Evolutionary conservation across 2,797 vertebrate species (phyloP).

Genomic region (Halcyon leucocephala): DNA sequence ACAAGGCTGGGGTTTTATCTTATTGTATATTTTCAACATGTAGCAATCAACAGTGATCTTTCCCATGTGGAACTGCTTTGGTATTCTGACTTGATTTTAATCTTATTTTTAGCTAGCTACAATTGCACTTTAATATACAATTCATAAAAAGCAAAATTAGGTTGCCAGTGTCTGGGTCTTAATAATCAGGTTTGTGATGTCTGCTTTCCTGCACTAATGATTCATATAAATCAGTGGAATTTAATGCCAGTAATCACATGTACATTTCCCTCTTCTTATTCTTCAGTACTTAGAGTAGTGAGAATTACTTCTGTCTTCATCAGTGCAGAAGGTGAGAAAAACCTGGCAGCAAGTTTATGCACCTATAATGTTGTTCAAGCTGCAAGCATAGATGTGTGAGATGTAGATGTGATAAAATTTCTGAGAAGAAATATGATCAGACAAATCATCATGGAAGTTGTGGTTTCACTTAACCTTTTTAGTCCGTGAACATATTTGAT

Average conservation of each 20-base stretch:
- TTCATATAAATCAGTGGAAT: conserved; percentile 73
- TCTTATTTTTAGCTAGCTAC: conserved; percentile 43
- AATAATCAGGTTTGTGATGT: conserved; percentile 51
- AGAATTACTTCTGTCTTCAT: conserved; percentile 52
- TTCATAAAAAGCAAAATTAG: conserved; percentile 71
- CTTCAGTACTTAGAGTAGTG: background rate
- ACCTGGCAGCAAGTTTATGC: background rate
- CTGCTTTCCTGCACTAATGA: conserved; percentile 58
- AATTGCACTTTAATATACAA: conserved; percentile 19
- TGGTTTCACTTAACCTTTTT: conserved; percentile 74
- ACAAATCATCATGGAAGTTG: conserved; percentile 32
- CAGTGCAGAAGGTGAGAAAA: background rate
- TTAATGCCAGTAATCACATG: conserved; percentile 60
- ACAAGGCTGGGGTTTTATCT: background rate
- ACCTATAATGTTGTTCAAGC: background rate
- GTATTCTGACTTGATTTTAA: background rate
- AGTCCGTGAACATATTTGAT: conserved; percentile 11
- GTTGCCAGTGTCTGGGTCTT: background rate
- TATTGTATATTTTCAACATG: conserved; percentile 24
- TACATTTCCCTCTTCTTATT: background rate
- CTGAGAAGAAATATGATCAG: conserved; percentile 61
- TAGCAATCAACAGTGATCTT: conserved; percentile 5
- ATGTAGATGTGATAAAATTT: conserved; percentile 19
- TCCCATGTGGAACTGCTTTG: conserved; percentile 55
- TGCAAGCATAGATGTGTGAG: background rate